Percentiles rank a stretch among this genome's conserved stretches.
Conservation (phyloP, 1,140 invertebrate genomes). For the Glomeris maerens region DNA sequence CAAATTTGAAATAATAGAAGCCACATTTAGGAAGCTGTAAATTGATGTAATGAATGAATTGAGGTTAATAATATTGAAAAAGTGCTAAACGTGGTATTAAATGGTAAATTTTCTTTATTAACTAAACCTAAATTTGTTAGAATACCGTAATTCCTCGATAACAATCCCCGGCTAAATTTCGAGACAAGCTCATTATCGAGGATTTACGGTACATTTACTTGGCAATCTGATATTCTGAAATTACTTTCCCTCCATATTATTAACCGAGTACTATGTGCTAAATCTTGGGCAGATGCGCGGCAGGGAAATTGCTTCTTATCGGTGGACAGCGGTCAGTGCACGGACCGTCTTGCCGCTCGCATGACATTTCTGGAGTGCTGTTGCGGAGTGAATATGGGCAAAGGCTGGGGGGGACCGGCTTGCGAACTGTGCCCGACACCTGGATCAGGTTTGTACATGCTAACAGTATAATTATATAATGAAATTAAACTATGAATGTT, state of each 20-base stretch:
- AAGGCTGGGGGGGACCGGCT: constrained; percentile 57
- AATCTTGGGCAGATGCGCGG: constrained; percentile 57
- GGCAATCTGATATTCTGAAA: too few species aligned
- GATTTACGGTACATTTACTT: too few species aligned
- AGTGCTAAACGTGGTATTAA: too few species aligned
- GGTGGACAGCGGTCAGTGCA: constrained; percentile 49
- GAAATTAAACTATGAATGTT: not conserved
- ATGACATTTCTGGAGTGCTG: constrained; percentile 74
- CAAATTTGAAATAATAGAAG: not conserved
- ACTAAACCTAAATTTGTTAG: too few species aligned
- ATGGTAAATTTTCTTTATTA: too few species aligned
- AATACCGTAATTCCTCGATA: too few species aligned
- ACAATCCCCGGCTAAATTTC: too few species aligned
- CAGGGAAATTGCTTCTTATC: constrained; percentile 66
- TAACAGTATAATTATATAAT: not conserved
- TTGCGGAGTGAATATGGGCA: constrained; percentile 74
- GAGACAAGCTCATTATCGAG: too few species aligned
- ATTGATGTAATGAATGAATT: not conserved
- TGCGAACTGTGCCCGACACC: constrained; percentile 58
- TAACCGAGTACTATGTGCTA: too few species aligned
- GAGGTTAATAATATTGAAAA: not conserved
- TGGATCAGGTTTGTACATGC: constrained; percentile 44
- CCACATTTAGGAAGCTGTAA: not conserved
- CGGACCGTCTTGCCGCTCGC: constrained; percentile 46
- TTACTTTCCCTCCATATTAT: too few species aligned